phyloP scores from a whole-genome alignment of 2,888 invertebrate species.

The Habroteleia sp. region DNA sequence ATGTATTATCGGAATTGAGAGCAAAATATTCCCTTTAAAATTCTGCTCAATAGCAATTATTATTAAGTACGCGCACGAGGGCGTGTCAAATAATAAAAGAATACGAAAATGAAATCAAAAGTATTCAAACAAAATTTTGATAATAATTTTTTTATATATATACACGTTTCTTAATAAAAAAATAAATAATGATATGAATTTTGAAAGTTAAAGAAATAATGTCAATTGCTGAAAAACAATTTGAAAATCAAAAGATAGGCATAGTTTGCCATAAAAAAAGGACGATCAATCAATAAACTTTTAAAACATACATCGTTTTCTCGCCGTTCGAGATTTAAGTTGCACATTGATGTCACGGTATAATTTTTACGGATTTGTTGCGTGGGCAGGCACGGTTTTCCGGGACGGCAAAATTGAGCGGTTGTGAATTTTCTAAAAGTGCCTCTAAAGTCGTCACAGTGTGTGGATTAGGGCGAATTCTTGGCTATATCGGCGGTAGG shows the following conservation, averaged over 20 bases:
- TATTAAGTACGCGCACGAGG: constrained; percentile 8
- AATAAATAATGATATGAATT: constrained; percentile 4
- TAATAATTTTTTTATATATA: constrained; percentile 28
- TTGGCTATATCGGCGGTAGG: constrained; percentile 80
- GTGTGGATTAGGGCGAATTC: constrained; percentile 71
- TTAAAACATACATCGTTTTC: neutral
- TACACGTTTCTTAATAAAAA: constrained; percentile 3
- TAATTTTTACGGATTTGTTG: constrained; percentile 22
- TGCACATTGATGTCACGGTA: constrained; percentile 32
- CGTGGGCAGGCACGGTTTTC: constrained; percentile 20
- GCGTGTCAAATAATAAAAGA: too few species aligned
- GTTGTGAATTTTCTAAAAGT: constrained; percentile 63
- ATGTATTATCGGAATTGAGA: constrained; percentile 38
- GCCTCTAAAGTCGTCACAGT: constrained; percentile 73
- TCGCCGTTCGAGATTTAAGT: neutral
- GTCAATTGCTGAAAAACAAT: constrained; percentile 22
- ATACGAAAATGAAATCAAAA: constrained; percentile 51
- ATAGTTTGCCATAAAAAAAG: neutral
- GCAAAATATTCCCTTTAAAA: constrained; percentile 27
- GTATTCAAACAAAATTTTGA: neutral
- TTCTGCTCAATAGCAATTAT: constrained; percentile 43
- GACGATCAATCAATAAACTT: constrained; percentile 13
- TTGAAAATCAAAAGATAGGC: constrained; percentile 27
- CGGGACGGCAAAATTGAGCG: constrained; percentile 2
- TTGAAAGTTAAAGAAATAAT: constrained; percentile 35